These are phyloP conservation scores for Neotragus pygmaeus DNA, from an alignment of 2,113 vertebrate genomes.

Conservation along the genomic window DNA sequence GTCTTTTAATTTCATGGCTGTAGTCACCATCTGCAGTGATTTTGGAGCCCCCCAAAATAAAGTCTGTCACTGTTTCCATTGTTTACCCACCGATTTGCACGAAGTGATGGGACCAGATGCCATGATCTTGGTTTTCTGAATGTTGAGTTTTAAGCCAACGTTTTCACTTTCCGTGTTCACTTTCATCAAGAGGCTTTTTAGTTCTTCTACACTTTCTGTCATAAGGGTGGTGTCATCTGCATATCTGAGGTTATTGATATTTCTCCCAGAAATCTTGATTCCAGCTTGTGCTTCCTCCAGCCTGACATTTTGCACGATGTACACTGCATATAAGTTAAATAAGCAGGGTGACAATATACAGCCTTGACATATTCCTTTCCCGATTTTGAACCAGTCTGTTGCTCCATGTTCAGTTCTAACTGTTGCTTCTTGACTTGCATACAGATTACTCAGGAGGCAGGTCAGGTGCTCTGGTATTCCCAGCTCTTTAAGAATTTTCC, in stretches of 20 bases:
- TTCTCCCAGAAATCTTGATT: not conserved
- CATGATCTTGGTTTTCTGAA: not conserved
- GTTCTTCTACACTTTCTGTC: not conserved
- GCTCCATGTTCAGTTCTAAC: not conserved
- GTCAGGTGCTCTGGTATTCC: not conserved
- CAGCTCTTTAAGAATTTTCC: not conserved
- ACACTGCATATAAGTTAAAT: not conserved
- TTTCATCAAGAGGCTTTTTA: not conserved
- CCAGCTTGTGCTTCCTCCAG: not conserved
- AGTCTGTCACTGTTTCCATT: not conserved
- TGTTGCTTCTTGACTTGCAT: not conserved
- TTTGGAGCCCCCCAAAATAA: not conserved
- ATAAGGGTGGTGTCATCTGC: not conserved
- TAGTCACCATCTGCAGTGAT: not conserved
- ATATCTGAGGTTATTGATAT: not conserved
- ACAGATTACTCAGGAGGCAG: not conserved
- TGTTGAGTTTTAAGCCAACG: not conserved
- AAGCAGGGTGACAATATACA: not conserved
- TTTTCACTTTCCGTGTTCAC: not conserved
- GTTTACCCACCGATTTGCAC: not conserved
- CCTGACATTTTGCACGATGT: rapidly evolving
- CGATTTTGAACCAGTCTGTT: not conserved
- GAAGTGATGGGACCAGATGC: not conserved
- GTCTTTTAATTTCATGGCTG: not conserved
- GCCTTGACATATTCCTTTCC: not conserved